Evolutionary conservation across 2,797 vertebrate genomes (phyloP), one percentile per base, ranked within the genome.

Genomic region (Picus viridis): DNA sequence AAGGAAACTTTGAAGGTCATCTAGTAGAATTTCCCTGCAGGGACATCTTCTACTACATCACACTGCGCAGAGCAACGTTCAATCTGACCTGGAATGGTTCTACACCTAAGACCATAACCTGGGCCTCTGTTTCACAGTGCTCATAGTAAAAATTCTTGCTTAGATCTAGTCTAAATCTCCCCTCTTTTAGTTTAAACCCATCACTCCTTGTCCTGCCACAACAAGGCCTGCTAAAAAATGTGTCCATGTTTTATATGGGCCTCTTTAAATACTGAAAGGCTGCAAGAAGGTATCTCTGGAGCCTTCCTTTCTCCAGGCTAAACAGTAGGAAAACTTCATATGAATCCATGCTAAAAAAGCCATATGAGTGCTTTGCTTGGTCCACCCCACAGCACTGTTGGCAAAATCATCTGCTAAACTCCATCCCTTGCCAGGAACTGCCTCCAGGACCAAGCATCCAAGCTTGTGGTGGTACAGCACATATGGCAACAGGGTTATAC

Each of bases 401-500:
- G 32, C 30, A 92, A 86, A 73, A 76, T 8, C 64, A 45, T 2
- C 45, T 16, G 10, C 13, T 39, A 7, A 87, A 77, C 57, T 54
- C 24, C 39, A 36, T 22, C 59, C 22, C 27, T 32, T 39, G 9
- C 16, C 70, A 68, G 45, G 19, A 74, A 79, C 30, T 58, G 2
- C 4, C 69, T 69, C 30, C 54, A 54, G 34, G 10, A 57, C 7
- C 23, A 13, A 0, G 4, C 13, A 41, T 4, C 6, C 26, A 30
- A 34, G 18, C 10, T 47, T 54, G 10, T 24, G 8, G n/a, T 59
- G 12, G 10, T 68, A 12, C 1, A 3, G 23, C 23, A 24, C 49
- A 51, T 3, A 7, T 1, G 8, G 32, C 23, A 77, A 29, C 15
- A 9, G 0, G 0, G 5, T 36, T 7, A 7, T 7, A 1, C 2